Evolutionary conservation across 2,888 invertebrate genomes (phyloP).

Genomic region (Chalcosyrphus nemorum): DNA sequence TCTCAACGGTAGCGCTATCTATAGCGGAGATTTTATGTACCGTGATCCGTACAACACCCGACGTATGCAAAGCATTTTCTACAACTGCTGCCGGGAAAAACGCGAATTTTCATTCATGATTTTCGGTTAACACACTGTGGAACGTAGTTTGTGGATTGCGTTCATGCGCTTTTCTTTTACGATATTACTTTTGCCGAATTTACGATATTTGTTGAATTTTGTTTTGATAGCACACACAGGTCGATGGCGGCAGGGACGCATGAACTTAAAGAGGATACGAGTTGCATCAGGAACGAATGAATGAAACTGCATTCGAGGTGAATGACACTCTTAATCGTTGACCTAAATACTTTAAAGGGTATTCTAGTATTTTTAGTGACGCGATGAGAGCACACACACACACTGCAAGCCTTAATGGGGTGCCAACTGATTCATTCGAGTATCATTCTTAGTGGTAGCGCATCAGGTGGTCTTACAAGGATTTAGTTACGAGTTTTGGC

Average conservation of each 20-base stretch:
- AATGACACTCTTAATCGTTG: background rate
- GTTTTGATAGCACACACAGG: background rate
- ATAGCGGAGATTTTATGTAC: background rate
- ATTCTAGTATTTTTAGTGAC: background rate
- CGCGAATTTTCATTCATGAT: constrained; percentile 63
- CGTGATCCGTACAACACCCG: constrained; percentile 10
- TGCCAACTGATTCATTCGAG: background rate
- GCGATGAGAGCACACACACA: background rate
- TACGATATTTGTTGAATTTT: constrained; percentile 30
- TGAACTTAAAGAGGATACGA: background rate
- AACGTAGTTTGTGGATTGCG: constrained; percentile 40
- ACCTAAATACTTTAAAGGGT: background rate
- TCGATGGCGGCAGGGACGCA: background rate
- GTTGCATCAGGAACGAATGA: background rate
- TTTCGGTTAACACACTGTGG: constrained; percentile 21
- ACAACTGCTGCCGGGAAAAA: constrained; percentile 44
- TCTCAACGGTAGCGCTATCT: background rate
- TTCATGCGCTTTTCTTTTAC: constrained; percentile 58
- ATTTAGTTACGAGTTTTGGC: background rate
- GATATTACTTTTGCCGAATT: constrained; percentile 6
- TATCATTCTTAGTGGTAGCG: background rate
- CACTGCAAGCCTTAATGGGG: background rate
- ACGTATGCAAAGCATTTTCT: constrained; percentile 20
- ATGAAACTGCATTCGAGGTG: constrained; percentile 6
- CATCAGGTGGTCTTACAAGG: background rate